phyloP scores from a whole-genome alignment of 2,888 invertebrate genomes.

The Lydus trimaculatus region DNA sequence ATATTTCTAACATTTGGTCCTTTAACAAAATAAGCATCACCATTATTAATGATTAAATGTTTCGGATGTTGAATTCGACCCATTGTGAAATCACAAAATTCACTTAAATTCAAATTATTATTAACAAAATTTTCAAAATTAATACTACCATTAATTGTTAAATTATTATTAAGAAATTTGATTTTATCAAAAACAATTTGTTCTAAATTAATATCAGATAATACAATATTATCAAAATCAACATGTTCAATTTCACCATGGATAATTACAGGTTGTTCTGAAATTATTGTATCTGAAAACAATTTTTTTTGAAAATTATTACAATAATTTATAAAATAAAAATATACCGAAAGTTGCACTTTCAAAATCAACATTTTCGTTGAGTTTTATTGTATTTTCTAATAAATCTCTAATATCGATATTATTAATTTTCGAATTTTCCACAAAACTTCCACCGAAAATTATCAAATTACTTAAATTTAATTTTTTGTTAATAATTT shows the following conservation, averaged over 20 bases:
- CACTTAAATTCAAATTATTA: conserved; percentile 50
- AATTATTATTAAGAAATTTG: conserved; percentile 46
- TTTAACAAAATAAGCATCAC: conserved; percentile 58
- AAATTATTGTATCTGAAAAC: conserved; percentile 43
- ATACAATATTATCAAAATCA: conserved; percentile 60
- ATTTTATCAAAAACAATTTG: conserved; percentile 47
- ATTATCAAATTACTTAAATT: conserved; percentile 52
- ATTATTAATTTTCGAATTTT: conserved; percentile 56
- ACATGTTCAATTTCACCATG: conserved; percentile 56
- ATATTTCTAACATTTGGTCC: conserved; percentile 60
- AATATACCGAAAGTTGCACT: conserved; percentile 59
- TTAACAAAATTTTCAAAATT: conserved; percentile 50
- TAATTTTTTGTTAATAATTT: conserved; percentile 44
- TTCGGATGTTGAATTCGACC: conserved; percentile 43
- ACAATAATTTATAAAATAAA: neutral
- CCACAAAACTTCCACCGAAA: conserved; percentile 51
- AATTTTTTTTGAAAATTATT: conserved; percentile 10
- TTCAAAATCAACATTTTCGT: conserved; percentile 55
- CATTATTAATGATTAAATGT: conserved; percentile 56
- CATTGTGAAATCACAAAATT: conserved; percentile 51
- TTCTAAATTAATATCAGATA: conserved; percentile 37
- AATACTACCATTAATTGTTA: conserved; percentile 50
- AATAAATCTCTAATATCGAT: conserved; percentile 53
- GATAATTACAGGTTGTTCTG: conserved; percentile 42
- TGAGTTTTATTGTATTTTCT: conserved; percentile 55